Base-by-base conservation (phyloP, 1,140 invertebrate species). In the Dolichoris vasculosae region DNA sequence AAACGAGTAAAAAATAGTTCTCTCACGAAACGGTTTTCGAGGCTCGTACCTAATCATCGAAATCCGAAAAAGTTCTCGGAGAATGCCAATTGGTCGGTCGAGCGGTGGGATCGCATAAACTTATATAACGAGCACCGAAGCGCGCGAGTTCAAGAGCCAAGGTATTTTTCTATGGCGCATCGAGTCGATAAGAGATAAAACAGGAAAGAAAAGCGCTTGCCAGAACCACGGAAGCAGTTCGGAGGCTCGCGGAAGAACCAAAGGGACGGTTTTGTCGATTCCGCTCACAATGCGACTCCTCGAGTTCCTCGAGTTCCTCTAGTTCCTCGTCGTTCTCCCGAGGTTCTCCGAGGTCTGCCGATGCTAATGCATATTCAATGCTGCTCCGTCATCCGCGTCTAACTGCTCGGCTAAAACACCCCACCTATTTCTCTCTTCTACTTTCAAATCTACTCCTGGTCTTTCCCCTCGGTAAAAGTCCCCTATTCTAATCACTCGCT, bases 281-380 rank as follows among this genome's bases (percentile, higher is more conserved):
- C 91, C 87, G 87, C 88, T 91, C 90, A 90, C 90, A 91, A 90
- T 90, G 88, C 89, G 79, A 89, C 64, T 86, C n/a, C n/a, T n/a
- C n/a, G n/a, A n/a, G n/a, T n/a, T n/a, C n/a, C n/a, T n/a, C n/a
- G n/a, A n/a, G n/a, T n/a, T n/a, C n/a, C n/a, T n/a, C n/a, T n/a
- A n/a, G n/a, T n/a, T n/a, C n/a, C n/a, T n/a, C n/a, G n/a, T n/a
- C n/a, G n/a, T n/a, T n/a, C n/a, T n/a, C n/a, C n/a, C n/a, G 23
- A 3, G 23, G 2, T 26, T 23, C 55, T 0, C 9, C 55, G 55
- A 20, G 55, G 23, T 87, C 87, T 86, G 87, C 88, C 89, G 89
- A 90, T 90, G 88, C 89, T 91, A 90, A 91, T 90, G 90, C 91
- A 91, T 92, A 92, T 92, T 92, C 91, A 92, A 91, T 91, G 90